phyloP scores from a whole-genome alignment of 2,888 invertebrate genomes.

The Synanthedon vespiformis region DNA sequence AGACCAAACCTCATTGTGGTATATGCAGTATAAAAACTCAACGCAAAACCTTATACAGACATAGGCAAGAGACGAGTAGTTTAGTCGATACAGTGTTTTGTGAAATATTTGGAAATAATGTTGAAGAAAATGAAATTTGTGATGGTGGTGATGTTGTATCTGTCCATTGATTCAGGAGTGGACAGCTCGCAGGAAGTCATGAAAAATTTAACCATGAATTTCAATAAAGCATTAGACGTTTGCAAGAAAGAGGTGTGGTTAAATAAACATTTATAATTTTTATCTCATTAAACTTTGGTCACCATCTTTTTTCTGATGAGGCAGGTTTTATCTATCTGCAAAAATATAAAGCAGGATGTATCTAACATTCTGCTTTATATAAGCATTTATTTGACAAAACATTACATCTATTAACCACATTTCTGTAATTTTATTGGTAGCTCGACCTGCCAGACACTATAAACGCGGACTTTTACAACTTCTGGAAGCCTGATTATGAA shows the following conservation, averaged over 20 bases:
- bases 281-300: no score
- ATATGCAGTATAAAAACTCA: no score
- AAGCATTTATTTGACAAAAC: not conserved
- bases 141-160: constrained; percentile 11
- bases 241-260: constrained; percentile 29
- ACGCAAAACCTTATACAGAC: not conserved
- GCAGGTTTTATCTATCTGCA: no score
- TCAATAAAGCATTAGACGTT: constrained; percentile 23
- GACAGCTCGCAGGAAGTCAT: constrained; percentile 26
- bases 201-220: constrained; percentile 20
- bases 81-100: not conserved
- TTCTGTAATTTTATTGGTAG: constrained; percentile 13
- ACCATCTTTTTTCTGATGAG: no score
- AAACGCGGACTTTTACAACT: constrained; percentile 29
- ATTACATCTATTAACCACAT: not conserved
- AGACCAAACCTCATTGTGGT: no score
- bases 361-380: not conserved
- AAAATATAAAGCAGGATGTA: no score
- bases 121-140: not conserved
- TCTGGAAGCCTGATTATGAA: constrained; percentile 35
- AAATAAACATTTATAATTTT: no score
- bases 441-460: constrained; percentile 27
- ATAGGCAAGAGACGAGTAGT: not conserved
- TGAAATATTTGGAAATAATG: not conserved
- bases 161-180: constrained; percentile 12